Evolutionary conservation across 2,797 vertebrate species (phyloP).

Genomic region (Prunella strophiata): DNA sequence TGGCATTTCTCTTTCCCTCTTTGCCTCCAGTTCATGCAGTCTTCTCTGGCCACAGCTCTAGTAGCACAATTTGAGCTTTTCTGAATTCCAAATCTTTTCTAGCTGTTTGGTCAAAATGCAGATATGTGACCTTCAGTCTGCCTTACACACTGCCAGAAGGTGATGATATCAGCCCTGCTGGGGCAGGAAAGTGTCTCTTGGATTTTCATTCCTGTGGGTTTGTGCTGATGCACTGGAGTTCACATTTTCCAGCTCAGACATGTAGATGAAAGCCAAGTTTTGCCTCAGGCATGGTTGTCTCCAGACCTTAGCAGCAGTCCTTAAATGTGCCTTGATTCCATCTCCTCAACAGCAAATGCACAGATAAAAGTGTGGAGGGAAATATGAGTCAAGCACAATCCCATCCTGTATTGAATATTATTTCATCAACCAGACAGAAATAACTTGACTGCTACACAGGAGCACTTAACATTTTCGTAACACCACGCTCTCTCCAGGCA

Average conservation of each 20-base stretch:
- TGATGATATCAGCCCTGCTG: background rate
- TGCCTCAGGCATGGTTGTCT: background rate
- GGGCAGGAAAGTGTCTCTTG: background rate
- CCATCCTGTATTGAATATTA: background rate
- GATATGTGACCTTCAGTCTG: background rate
- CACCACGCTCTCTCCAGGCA: background rate
- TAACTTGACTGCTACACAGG: background rate
- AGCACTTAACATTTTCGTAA: background rate
- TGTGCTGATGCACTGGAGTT: background rate
- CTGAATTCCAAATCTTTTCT: background rate
- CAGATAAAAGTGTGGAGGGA: background rate
- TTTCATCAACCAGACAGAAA: conserved; percentile 19
- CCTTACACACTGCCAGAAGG: background rate
- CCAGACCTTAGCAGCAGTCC: background rate
- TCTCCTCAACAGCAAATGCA: background rate
- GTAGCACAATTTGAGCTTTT: background rate
- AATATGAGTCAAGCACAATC: background rate
- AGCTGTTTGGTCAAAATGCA: background rate
- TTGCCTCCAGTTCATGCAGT: background rate
- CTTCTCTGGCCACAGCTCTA: background rate
- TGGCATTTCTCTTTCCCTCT: background rate
- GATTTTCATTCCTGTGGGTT: background rate
- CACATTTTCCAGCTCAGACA: background rate
- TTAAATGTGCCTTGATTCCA: background rate
- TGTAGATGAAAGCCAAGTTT: background rate